phyloP scores from a whole-genome alignment of 2,797 vertebrate genomes.

The Lepilemur ruficaudatus region DNA sequence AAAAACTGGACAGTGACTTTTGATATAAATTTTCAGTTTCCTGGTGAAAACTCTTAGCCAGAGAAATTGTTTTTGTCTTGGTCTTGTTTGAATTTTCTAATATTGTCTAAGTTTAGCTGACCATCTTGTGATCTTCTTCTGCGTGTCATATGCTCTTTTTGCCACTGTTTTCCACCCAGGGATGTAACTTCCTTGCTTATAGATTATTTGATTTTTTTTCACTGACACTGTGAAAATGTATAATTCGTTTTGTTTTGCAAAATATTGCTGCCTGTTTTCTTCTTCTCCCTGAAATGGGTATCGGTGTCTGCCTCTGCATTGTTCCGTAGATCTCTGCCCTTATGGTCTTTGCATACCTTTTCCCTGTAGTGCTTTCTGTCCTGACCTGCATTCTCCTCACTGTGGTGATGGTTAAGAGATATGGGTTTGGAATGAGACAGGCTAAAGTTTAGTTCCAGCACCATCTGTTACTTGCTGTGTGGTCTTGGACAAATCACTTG shows the following conservation, averaged over 20 bases:
- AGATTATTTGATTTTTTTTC: neutral
- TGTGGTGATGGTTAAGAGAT: neutral
- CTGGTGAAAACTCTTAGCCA: neutral
- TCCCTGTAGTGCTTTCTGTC: neutral
- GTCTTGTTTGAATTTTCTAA: conserved; percentile 13
- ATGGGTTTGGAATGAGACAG: neutral
- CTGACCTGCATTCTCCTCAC: neutral
- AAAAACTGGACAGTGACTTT: conserved; percentile 5
- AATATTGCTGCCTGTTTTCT: conserved; percentile 14
- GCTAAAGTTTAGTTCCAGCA: neutral
- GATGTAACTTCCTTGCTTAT: neutral
- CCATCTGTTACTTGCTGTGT: neutral
- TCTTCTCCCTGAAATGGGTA: neutral
- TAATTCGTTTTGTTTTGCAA: conserved; percentile 19
- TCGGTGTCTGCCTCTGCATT: neutral
- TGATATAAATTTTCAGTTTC: neutral
- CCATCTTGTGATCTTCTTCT: neutral
- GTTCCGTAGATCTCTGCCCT: neutral
- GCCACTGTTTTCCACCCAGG: neutral
- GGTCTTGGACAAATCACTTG: neutral
- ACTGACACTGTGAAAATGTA: conserved; percentile 6
- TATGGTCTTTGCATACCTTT: neutral
- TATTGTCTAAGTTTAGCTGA: neutral
- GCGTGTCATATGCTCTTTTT: neutral
- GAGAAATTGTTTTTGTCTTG: neutral